These are phyloP conservation scores for Cecidostiba fungosa DNA, from an alignment of 2,888 invertebrate genomes.

Conservation along the genomic window DNA sequence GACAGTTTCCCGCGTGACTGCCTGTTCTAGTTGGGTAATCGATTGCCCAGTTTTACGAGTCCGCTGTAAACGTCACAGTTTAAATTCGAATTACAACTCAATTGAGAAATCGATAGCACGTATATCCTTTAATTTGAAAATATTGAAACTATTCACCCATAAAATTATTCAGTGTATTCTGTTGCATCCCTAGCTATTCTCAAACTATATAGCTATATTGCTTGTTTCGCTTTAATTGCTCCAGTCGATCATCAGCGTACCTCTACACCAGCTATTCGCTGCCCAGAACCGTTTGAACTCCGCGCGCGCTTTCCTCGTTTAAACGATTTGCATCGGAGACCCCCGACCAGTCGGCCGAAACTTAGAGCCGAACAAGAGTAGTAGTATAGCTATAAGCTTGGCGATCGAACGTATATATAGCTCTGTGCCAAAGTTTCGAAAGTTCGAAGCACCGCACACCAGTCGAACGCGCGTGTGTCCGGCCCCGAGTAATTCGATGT, in stretches of 20 bases:
- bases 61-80: not conserved
- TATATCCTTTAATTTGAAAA: not conserved
- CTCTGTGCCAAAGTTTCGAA: slow-evolving; percentile 4
- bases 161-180: not conserved
- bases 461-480: not conserved
- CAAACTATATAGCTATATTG: not conserved
- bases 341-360: not conserved
- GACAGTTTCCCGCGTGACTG: slow-evolving; percentile 39
- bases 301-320: not conserved
- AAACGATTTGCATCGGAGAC: slow-evolving; percentile 18
- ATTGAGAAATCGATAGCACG: too few species aligned
- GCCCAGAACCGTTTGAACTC: not conserved
- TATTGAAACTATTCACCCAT: too few species aligned
- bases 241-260: not conserved
- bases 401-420: not conserved
- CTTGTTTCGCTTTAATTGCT: not conserved
- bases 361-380: not conserved
- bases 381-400: not conserved
- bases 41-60: slow-evolving; percentile 2
- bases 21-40: slow-evolving; percentile 11
- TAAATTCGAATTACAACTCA: not conserved
- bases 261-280: not conserved
- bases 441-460: not conserved
- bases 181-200: not conserved
- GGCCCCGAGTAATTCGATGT: not conserved